Base-by-base conservation (phyloP, 2,113 vertebrate species). In the Nibea coibor region DNA sequence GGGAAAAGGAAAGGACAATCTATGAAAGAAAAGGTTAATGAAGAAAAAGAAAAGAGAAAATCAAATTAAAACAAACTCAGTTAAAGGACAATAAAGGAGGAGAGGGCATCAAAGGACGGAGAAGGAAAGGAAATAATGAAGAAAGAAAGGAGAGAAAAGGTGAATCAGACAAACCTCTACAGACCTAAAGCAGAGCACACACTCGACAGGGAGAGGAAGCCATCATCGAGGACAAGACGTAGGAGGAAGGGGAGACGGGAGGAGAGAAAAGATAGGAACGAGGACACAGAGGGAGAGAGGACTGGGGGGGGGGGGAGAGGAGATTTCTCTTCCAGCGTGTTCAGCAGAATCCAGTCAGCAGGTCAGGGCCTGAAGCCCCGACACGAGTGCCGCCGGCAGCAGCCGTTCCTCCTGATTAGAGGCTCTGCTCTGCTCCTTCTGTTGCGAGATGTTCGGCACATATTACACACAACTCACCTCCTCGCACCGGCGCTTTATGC, bases 261-360 rank as follows among this genome's bases (percentile, higher is more conserved):
- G 62, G 45, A 20, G 62, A n/a, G 59, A 3, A 31, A 10, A 16
- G 68, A 22, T 20, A 58, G 26, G 59, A 54, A 14, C 4, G 12
- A 69, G 42, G 35, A 17, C 50, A 11, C 42, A 35, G 5, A 11
- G 51, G 64, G 12, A 10, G 67, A 19, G 22, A 16, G 48, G 28
- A 17, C 8, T 0, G 45, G 50, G 4, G 3, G 45, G 50, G 4
- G 3, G 10, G n/a, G 48, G 14, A 22, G 83, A 39, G 45, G 72
- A 61, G 72, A 50, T 86, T 78, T 78, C 62, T 77, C 53, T 69
- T 67, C 35, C 63, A 71, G 86, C 65, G 0, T 78, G 82, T 82
- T 88, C 86, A 86, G 90, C 87, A 89, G 83, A 84, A 79, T 80
- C 69, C 90, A 85, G 70, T 69, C 74, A 73, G 67, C 87, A 90